Evolutionary conservation across 2,888 invertebrate genomes (phyloP).

Genomic region (Argynnis bischoffii): DNA sequence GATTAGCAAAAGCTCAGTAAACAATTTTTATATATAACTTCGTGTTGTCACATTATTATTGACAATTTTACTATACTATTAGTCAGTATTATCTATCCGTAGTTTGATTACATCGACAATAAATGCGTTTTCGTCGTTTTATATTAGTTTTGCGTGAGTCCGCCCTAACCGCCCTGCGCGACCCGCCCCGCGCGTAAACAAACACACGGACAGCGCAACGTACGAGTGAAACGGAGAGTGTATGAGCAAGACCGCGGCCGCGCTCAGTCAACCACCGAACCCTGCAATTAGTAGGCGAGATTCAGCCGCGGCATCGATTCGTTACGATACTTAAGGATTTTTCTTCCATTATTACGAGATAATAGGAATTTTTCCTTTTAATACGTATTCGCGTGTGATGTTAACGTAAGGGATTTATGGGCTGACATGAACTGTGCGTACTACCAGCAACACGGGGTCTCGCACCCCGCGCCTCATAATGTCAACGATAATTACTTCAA

Average conservation of each 20-base stretch:
- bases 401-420: constrained; percentile 62
- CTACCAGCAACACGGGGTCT: constrained; percentile 74
- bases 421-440: constrained; percentile 78
- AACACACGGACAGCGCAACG: constrained; percentile 54
- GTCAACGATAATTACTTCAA: constrained; percentile 74
- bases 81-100: constrained; percentile 33
- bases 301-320: constrained; percentile 81
- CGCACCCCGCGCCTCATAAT: constrained; percentile 71
- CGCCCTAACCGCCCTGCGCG: constrained; percentile 76
- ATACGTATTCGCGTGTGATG: constrained; percentile 62
- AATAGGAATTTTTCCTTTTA: constrained; percentile 69
- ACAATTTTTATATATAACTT: no score
- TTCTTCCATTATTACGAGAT: constrained; percentile 59
- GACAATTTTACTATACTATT: not conserved
- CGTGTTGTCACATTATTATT: not conserved
- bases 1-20: no score
- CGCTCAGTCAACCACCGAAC: constrained; percentile 62
- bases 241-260: constrained; percentile 58
- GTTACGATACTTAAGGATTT: constrained; percentile 77
- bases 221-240: constrained; percentile 53
- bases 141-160: constrained; percentile 69
- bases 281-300: constrained; percentile 82
- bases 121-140: constrained; percentile 49
- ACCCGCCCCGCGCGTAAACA: constrained; percentile 70
- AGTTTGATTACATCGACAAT: constrained; percentile 46